Evolutionary conservation across 1,140 invertebrate species (phyloP).

Genomic region (Pseudomyrmex cubaensis): DNA sequence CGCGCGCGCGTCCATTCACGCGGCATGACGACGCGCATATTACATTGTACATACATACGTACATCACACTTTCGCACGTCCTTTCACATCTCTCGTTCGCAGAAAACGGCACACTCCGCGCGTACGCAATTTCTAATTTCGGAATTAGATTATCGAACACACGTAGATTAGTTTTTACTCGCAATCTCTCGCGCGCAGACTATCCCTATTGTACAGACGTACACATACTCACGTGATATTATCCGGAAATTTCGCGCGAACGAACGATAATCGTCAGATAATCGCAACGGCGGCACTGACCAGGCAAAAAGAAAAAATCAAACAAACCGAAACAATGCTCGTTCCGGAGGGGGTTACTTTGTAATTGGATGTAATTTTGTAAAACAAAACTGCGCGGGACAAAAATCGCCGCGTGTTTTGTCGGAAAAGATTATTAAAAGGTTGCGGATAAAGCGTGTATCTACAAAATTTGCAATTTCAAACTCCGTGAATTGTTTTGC

Average conservation of each 20-base stretch:
- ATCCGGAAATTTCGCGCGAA: conserved; percentile 28
- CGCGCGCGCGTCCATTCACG: conserved; percentile 15
- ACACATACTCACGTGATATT: conserved; percentile 26
- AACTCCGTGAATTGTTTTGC: conserved; percentile 12
- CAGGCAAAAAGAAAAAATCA: not conserved
- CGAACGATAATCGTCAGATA: conserved; percentile 29
- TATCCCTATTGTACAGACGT: not conserved
- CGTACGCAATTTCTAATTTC: conserved; percentile 47
- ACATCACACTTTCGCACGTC: conserved; percentile 21
- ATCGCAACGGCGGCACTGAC: conserved; percentile 8
- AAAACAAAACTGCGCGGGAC: conserved; percentile 11
- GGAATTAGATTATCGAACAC: conserved; percentile 55
- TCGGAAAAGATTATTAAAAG: not conserved
- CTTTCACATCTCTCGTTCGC: not conserved
- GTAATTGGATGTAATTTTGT: conserved; percentile 41
- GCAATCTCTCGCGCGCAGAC: conserved; percentile 1
- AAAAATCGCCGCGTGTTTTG: not conserved
- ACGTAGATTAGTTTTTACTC: conserved; percentile 44
- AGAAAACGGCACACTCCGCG: not conserved
- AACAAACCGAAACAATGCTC: conserved; percentile 17
- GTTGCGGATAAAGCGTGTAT: conserved; percentile 1
- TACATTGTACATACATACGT: not conserved
- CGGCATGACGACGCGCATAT: conserved; percentile 16
- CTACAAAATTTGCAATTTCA: conserved; percentile 23
- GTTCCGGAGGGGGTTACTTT: conserved; percentile 24